Evolutionary conservation across 1,140 invertebrate genomes (phyloP), one percentile per base, ranked within the genome.

Genomic region (Drosophila neocordata): DNA sequence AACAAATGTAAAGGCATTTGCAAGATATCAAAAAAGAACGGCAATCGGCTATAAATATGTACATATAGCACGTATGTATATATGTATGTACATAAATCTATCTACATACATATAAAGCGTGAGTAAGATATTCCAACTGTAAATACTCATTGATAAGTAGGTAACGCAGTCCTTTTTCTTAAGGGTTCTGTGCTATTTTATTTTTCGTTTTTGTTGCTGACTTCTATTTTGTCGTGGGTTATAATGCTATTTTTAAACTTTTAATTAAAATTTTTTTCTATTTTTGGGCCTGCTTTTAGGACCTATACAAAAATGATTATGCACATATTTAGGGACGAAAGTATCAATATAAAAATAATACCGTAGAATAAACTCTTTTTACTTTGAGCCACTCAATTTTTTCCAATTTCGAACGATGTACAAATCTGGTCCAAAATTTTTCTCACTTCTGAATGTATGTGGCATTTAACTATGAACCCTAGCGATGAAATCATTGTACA

Each of bases 1-100:
- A 63, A 88, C 82, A 85, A 82, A 88, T 85, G 83, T 64, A 20
- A 56, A 53, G 58, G 56, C 79, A 83, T 87, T 61, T 68, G 63
- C 63, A 61, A 60, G 60, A 59, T 65, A 79, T 65, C 52, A 77
- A 64, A 61, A 64, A 58, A 65, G 27, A 20, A 41, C 9, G 22
- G 35, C 24, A 52, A 3, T 11, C 37, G 35, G 24, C 48, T 44
- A 24, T 31, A 68, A 48, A 68, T 60, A 73, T 24, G 22, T 12
- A 35, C 55, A 69, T 84, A 84, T 81, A 77, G 82, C 31, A 34
- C 51, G 56, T 72, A 51, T 11, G 41, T 53, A 57, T 57, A 44
- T 31, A 65, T 37, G 48, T 31, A 31, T 4, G 4, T 1, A 24
- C 22, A 24, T 2, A 24, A 20, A 53, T 51, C 27, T 5, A 34